Percentiles rank a stretch among this genome's conserved stretches.
These are phyloP conservation scores for Luehdorfia chinensis DNA, from an alignment of 1,140 invertebrate genomes.

Conservation along the genomic window DNA sequence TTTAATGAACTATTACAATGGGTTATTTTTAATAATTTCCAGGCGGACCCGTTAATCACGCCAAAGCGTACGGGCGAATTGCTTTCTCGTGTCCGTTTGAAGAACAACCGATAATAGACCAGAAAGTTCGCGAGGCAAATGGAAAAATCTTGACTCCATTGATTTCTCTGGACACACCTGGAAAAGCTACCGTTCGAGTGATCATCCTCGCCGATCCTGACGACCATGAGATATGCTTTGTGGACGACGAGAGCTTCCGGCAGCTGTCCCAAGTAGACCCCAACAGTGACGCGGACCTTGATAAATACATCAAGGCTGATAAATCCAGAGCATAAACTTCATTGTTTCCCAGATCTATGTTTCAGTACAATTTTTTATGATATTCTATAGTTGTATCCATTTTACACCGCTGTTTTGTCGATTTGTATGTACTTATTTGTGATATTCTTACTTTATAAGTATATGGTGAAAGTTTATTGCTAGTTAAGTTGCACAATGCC, in stretches of 20 bases:
- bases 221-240: constrained; percentile 99
- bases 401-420: too few species aligned
- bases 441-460: constrained; percentile 1
- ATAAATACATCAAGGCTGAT: constrained; percentile 88
- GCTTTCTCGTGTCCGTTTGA: constrained; percentile 92
- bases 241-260: constrained; percentile 95
- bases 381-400: background rate
- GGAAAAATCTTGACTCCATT: constrained; percentile 91
- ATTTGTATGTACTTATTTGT: too few species aligned
- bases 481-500: background rate
- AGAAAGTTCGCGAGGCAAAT: constrained; percentile 84
- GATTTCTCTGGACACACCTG: constrained; percentile 95
- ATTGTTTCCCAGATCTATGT: constrained; percentile 15
- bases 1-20: too few species aligned
- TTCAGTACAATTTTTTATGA: background rate
- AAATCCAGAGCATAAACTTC: constrained; percentile 64
- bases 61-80: constrained; percentile 95
- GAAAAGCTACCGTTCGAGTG: constrained; percentile 96
- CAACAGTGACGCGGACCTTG: constrained; percentile 86
- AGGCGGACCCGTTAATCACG: constrained; percentile 86
- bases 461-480: background rate
- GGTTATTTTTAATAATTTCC: constrained; percentile 28
- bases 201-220: constrained; percentile 98
- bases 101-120: constrained; percentile 86
- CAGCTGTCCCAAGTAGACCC: constrained; percentile 93